Base-by-base conservation (phyloP, 2,797 vertebrate species). In the Erethizon dorsatum region DNA sequence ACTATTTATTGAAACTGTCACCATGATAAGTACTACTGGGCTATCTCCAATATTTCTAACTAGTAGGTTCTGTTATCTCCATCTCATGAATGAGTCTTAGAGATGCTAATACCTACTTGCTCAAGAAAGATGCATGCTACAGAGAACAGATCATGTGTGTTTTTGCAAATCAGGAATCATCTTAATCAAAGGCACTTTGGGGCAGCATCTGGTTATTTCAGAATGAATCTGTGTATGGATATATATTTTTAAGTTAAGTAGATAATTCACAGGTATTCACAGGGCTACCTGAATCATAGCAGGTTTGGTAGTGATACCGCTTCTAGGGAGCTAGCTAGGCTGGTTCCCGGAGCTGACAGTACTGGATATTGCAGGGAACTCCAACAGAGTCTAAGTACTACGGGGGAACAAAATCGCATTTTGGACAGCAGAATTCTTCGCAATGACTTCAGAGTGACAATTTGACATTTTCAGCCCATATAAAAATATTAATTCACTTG, bases 101-200 rank as follows among this genome's bases (percentile, higher is more conserved):
- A 95, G 80, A 96, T 50, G 33, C 75, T 56, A 65, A 57, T 65
- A 52, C 8, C 6, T 45, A 37, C 37, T 93, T 91, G 59, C 33
- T 93, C 26, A 57, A 75, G n/a, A 88, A 93, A 92, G 31, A 78
- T 20, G 20, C 31, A 59, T 63, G 47, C 22, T 45, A 45, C 12
- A 47, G 41, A 83, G 80, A 91, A 93, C 37, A 95, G 85, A 85
- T 26, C 41, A 83, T 22, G 17, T 37, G 4, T 17, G 13, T 50
- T 20, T 71, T 91, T 71, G 47, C 41, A 90, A 91, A 83, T 71
- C n/a, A 93, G 52, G 28, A 9, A 9, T 14, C 77, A 86, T 86
- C 56, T 95, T 79, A 63, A 83, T 69, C 71, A 90, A 96, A 95
- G 59, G 50, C 56, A 71, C 17, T 67, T 89, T 65, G 41, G 41